Conservation (phyloP, 30 jellyfish, hydroid and myxozoan species). For the Clytia hemisphaerica region DNA sequence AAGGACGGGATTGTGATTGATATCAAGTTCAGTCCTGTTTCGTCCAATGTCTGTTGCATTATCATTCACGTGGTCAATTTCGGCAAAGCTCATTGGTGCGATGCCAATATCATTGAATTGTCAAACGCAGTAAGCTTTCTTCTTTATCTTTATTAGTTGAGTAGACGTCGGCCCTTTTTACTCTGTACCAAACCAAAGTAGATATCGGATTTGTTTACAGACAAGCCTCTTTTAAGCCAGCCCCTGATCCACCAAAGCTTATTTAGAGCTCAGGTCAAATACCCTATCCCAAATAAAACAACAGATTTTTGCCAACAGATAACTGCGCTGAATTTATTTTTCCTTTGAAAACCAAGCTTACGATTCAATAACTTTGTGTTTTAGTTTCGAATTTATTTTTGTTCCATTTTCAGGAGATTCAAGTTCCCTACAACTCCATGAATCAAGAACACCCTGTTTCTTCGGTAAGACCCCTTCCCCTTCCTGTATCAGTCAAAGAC, state of each 20-base stretch:
- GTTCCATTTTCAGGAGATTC: slow-evolving; percentile 5
- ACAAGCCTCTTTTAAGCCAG: too few species aligned
- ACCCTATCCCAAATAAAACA: too few species aligned
- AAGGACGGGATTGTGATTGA: slow-evolving; percentile 46
- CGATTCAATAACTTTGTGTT: background rate
- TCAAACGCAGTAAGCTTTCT: slow-evolving; percentile 57
- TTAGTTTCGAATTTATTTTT: background rate
- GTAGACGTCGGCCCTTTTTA: background rate
- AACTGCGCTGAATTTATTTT: background rate
- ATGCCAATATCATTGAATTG: slow-evolving; percentile 50
- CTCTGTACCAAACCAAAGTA: too few species aligned
- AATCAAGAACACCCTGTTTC: slow-evolving; percentile 10
- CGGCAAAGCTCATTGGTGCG: slow-evolving; percentile 57
- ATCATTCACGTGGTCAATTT: slow-evolving; percentile 45
- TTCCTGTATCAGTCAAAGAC: too few species aligned
- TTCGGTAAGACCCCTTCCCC: background rate
- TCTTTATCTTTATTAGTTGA: background rate
- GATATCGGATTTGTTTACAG: too few species aligned
- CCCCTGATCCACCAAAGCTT: too few species aligned
- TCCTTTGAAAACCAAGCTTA: background rate
- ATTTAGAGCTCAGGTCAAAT: too few species aligned
- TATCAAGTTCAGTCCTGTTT: slow-evolving; percentile 52
- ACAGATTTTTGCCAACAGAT: background rate
- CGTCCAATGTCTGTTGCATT: slow-evolving; percentile 60
- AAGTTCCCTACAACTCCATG: slow-evolving; percentile 12